Evolutionary conservation across 2,888 invertebrate species (phyloP).

Genomic region (Rhimphoctona megacephalus): DNA sequence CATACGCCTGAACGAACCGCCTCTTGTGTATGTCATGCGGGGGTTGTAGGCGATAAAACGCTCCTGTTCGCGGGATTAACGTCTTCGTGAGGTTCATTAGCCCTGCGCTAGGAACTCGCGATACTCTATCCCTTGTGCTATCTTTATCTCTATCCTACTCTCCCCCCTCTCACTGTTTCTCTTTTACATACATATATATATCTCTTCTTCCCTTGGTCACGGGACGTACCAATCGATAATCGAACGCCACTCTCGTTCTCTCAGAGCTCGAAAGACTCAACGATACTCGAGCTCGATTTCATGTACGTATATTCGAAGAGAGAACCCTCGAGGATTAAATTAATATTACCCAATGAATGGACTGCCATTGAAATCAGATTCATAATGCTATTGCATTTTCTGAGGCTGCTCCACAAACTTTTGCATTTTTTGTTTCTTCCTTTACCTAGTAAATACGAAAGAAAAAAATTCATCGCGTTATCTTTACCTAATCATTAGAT

Average conservation of each 20-base stretch:
- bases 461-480: background rate
- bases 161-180: constrained; percentile 16
- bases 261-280: constrained; percentile 30
- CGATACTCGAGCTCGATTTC: constrained; percentile 46
- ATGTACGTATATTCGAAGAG: constrained; percentile 13
- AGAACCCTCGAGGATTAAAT: constrained; percentile 15
- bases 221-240: constrained; percentile 66
- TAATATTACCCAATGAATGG: constrained; percentile 28
- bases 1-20: constrained; percentile 47
- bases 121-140: constrained; percentile 6
- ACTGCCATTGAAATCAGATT: constrained; percentile 6
- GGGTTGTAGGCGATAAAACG: constrained; percentile 81
- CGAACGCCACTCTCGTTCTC: constrained; percentile 57
- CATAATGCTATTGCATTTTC: background rate
- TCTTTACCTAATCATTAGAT: background rate
- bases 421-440: background rate
- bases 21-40: constrained; percentile 74
- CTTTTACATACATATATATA: background rate
- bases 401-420: constrained; percentile 3
- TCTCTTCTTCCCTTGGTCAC: constrained; percentile 17
- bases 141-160: constrained; percentile 7
- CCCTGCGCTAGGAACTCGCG: constrained; percentile 60
- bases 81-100: constrained; percentile 77
- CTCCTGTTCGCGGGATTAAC: constrained; percentile 82
- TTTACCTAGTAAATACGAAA: background rate